Evolutionary conservation across 2,888 invertebrate species (phyloP), one percentile per base, ranked within the genome.

Genomic region (Scelioninae gen. 2): DNA sequence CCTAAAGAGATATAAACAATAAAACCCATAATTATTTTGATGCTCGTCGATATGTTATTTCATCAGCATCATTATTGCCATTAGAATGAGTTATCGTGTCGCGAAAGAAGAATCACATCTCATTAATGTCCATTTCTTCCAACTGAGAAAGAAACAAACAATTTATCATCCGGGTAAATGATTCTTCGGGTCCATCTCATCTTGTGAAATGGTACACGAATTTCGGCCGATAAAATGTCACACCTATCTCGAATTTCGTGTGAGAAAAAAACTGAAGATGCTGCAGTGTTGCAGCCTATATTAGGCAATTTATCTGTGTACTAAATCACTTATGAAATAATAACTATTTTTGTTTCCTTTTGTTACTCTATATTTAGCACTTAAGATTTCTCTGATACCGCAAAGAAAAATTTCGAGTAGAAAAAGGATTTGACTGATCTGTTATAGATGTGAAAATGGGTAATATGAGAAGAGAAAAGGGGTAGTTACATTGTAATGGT

Each of bases 231-330:
- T 61, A 61, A 61, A 41, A 61, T 50, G 31, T 61, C 50, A 61
- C 31, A 41, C 61, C 50, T 61, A 50, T 39, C 39, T 61, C 50
- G 25, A 19, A 50, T 61, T 61, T 63, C 63, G 41, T 63, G 52
- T 63, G 63, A 63, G 63, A 63, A 61, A 61, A 50, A 60, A n/a
- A 61, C 9, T 41, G 11, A 15, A 61, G 61, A 50, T 50, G 61
- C 61, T 41, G 41, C 61, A 22, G 18, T 11, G 15, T 13, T 43
- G 33, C 43, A 63, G 43, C 15, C 16, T 31, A 33, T 52, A 52
- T 63, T 43, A n/a, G 31, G 41, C 7, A 41, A 9, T 0, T n/a
- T n/a, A n/a, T n/a, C n/a, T n/a, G n/a, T n/a, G n/a, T n/a, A n/a
- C n/a, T n/a, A n/a, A n/a, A n/a, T n/a, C n/a, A n/a, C n/a, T n/a